Percentiles rank a stretch among this genome's conserved stretches.
Conservation (phyloP, 2,888 invertebrate genomes). For the Epinotia nisella region DNA sequence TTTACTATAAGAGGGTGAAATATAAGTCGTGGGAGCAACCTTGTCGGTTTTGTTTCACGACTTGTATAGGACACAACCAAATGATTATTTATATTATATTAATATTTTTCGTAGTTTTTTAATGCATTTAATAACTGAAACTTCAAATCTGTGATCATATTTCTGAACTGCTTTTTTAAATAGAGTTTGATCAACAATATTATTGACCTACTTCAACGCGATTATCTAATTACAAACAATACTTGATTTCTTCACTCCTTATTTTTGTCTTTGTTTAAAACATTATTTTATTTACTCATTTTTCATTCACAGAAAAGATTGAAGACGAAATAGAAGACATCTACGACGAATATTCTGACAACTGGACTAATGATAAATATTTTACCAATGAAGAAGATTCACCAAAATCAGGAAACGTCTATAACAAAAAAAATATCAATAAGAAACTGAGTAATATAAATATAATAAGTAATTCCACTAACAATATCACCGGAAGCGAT, state of each 20-base stretch:
- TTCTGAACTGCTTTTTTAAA: too few species aligned
- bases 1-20: too few species aligned
- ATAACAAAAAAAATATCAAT: conserved; percentile 47
- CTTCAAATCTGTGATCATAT: too few species aligned
- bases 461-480: conserved; percentile 26
- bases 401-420: conserved; percentile 45
- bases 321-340: conserved; percentile 71
- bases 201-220: too few species aligned
- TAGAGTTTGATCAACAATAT: too few species aligned
- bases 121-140: too few species aligned
- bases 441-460: conserved; percentile 3
- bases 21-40: too few species aligned
- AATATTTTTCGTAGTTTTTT: too few species aligned
- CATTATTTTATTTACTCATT: conserved; percentile 2
- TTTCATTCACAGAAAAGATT: conserved; percentile 70
- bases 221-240: background rate
- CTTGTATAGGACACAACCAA: too few species aligned
- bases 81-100: too few species aligned
- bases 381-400: conserved; percentile 53
- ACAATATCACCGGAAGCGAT: conserved; percentile 9
- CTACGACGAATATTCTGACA: conserved; percentile 71
- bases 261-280: background rate
- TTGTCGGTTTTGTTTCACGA: too few species aligned
- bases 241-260: background rate
- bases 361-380: conserved; percentile 59